Base-by-base conservation (phyloP, 2,797 vertebrate species). In the Pogonophryne albipinna region DNA sequence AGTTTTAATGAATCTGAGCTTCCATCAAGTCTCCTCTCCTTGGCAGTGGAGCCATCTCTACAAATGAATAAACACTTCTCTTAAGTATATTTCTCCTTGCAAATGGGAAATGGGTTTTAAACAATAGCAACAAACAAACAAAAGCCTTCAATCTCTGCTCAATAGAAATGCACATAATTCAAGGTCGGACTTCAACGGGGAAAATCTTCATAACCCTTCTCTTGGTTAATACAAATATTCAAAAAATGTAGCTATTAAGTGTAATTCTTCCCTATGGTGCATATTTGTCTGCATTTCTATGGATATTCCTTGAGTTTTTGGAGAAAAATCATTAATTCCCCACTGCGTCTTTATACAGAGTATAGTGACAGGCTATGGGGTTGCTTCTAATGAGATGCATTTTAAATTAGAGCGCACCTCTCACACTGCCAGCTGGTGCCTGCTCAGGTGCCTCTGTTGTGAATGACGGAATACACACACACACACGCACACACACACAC, bases 1-100 rank as follows among this genome's bases (percentile, higher is more conserved):
- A 98, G 98, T 99, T 99, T 99, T 99, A 99, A 99, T 99, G 98
- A 99, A 99, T 99, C 97, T 97, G 96, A 97, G 96, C 97, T 97
- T 98, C 96, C 96, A 97, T 96, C 97, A 98, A 97, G 96, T 96
- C 96, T 96, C 96, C 96, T 97, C 96, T 97, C 97, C 96, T 97
- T 98, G 97, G 97, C 97, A 97, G 97, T 96, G 96, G 97, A 97
- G 96, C 97, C 97, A 98, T 98, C 97, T 97, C 96, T 95, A 97
- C 97, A 98, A 99, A 98, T 98, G 97, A 97, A 97, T 97, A 98
- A 98, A 98, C 97, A 98, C 97, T 97, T 97, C 97, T 97, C 96
- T 98, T 95, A 96, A 97, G 96, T 97, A 96, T 97, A 96, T 96
- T 98, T 97, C 96, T 97, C 94, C 91, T 95, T 94, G 95, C 95